These are phyloP conservation scores for Drosophila nebulosa DNA, from an alignment of 1,140 invertebrate species.

Conservation along the genomic window DNA sequence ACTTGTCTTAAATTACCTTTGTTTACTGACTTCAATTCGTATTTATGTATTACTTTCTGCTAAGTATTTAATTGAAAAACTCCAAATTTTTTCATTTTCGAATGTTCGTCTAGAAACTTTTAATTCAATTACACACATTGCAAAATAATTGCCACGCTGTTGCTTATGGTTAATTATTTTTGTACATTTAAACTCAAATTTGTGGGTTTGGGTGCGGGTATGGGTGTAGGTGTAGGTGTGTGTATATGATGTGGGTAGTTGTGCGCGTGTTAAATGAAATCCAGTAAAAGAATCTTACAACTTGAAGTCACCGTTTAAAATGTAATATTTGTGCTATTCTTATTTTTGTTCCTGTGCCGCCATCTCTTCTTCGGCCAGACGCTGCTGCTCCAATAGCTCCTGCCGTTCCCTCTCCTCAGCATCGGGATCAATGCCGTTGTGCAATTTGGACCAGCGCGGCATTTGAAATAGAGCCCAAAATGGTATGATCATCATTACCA, in stretches of 20 bases:
- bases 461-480: slow-evolving; percentile 34
- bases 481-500: slow-evolving; percentile 59
- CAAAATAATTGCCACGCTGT: slow-evolving; percentile 6
- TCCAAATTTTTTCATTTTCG: background rate
- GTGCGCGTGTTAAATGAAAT: background rate
- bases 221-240: background rate
- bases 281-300: slow-evolving; percentile 32
- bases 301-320: slow-evolving; percentile 60
- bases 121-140: background rate
- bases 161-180: background rate
- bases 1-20: no score
- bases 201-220: background rate
- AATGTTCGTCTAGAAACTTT: background rate
- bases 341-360: background rate
- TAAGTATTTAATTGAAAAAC: background rate
- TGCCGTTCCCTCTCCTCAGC: background rate
- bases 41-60: no score
- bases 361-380: background rate
- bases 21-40: no score
- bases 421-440: slow-evolving; percentile 30
- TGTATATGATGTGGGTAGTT: background rate
- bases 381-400: background rate
- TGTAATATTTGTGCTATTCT: background rate
- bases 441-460: slow-evolving; percentile 45
- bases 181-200: background rate